Evolutionary conservation across 2,888 invertebrate species (phyloP).

Genomic region (Torymus auratus): DNA sequence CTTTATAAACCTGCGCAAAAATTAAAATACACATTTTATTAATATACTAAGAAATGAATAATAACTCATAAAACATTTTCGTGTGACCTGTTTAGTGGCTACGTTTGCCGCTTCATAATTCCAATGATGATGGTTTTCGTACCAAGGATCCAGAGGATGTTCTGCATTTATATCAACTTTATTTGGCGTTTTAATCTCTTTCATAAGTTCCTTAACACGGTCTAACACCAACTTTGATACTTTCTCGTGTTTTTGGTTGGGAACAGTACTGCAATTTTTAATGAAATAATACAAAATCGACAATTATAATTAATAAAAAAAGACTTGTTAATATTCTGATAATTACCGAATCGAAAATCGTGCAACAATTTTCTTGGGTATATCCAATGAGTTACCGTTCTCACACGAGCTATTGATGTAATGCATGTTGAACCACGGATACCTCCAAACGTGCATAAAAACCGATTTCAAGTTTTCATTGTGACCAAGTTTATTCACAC

Average conservation of each 20-base stretch:
- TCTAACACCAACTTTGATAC: constrained; percentile 53
- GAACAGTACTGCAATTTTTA: constrained; percentile 60
- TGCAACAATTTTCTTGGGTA: constrained; percentile 60
- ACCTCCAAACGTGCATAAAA: constrained; percentile 77
- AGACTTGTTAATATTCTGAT: neutral
- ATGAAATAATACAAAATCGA: neutral
- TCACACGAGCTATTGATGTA: constrained; percentile 59
- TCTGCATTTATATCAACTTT: constrained; percentile 57
- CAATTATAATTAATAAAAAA: neutral
- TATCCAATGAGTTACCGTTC: constrained; percentile 53
- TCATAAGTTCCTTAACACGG: constrained; percentile 56
- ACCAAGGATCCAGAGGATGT: constrained; percentile 72
- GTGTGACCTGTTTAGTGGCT: constrained; percentile 75
- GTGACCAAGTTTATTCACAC: constrained; percentile 57
- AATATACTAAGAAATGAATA: neutral
- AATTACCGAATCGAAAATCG: constrained; percentile 65
- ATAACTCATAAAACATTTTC: neutral
- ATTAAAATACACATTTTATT: too few species aligned
- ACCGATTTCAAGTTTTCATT: constrained; percentile 58
- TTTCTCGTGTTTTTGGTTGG: constrained; percentile 59
- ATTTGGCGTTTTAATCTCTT: constrained; percentile 60
- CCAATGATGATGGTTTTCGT: constrained; percentile 72
- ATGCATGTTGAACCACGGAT: constrained; percentile 64
- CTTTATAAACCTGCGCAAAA: constrained; percentile 74
- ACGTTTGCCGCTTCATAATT: constrained; percentile 75